These are phyloP conservation scores for Dipus sagitta DNA, from an alignment of 2,797 vertebrate genomes.

Conservation along the genomic window DNA sequence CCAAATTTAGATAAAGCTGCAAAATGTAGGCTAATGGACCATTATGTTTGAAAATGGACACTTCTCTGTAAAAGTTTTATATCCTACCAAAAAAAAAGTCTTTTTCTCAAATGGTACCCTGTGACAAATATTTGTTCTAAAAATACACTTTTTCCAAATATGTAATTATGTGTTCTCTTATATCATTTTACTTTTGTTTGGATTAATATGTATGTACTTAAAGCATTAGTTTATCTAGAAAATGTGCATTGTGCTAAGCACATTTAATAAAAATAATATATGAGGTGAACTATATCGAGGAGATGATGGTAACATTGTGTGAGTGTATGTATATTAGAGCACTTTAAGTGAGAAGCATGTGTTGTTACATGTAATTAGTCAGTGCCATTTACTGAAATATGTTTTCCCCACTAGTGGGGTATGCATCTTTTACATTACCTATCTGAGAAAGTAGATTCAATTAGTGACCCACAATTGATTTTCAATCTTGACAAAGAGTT, in stretches of 20 bases:
- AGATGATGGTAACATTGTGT: not conserved
- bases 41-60: constrained; percentile 55
- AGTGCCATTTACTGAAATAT: not conserved
- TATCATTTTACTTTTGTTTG: not conserved
- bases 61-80: constrained; percentile 49
- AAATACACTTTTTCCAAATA: constrained; percentile 58
- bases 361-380: not conserved
- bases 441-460: constrained; percentile 22
- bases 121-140: constrained; percentile 40
- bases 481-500: constrained; percentile 39
- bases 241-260: not conserved
- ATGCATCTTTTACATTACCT: not conserved
- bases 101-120: constrained; percentile 4
- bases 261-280: not conserved
- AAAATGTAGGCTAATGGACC: constrained; percentile 60
- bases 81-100: not conserved
- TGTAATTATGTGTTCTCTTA: constrained; percentile 1
- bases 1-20: constrained; percentile 43
- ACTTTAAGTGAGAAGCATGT: not conserved
- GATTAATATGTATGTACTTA: constrained; percentile 41
- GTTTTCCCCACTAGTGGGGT: not conserved
- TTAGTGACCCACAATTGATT: not conserved
- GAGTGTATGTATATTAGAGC: not conserved
- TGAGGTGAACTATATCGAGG: not conserved
- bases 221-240: constrained; percentile 6